phyloP scores from a whole-genome alignment of 2,113 vertebrate genomes.

The Eleginops maclovinus region DNA sequence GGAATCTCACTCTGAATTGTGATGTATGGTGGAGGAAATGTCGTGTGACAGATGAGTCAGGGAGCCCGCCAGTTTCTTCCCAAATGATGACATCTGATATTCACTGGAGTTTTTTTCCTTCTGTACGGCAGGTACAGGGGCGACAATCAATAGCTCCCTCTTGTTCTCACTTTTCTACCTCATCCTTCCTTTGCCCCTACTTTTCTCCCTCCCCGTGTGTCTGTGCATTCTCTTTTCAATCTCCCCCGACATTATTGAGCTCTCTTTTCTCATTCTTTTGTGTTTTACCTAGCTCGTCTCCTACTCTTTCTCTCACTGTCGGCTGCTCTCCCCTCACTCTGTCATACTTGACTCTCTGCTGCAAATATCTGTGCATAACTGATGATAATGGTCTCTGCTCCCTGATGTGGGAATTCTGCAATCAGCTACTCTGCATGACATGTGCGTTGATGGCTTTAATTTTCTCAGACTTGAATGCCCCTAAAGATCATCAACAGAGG shows the following conservation, averaged over 20 bases:
- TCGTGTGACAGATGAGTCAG: slow-evolving; percentile 60
- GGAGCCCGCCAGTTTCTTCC: slow-evolving; percentile 53
- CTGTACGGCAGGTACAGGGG: slow-evolving; percentile 53
- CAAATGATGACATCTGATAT: slow-evolving; percentile 80
- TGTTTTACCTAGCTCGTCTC: slow-evolving; percentile 22
- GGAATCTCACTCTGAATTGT: slow-evolving; percentile 59
- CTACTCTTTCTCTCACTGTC: slow-evolving; percentile 4
- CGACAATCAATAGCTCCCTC: slow-evolving; percentile 61
- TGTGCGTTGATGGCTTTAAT: slow-evolving; percentile 69
- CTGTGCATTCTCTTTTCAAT: slow-evolving; percentile 36
- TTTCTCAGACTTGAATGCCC: slow-evolving; percentile 69
- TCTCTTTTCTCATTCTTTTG: slow-evolving; percentile 17
- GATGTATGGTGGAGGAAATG: slow-evolving; percentile 67
- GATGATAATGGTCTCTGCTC: slow-evolving; percentile 78
- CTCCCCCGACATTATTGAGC: slow-evolving; percentile 17
- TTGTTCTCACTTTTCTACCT: slow-evolving; percentile 29
- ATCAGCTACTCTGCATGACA: slow-evolving; percentile 71
- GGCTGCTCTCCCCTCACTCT: slow-evolving; percentile 33
- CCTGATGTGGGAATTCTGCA: slow-evolving; percentile 76
- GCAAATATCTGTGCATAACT: slow-evolving; percentile 72
- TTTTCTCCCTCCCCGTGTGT: not conserved
- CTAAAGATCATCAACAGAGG: slow-evolving; percentile 62
- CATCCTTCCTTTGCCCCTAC: not conserved
- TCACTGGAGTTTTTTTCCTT: slow-evolving; percentile 52
- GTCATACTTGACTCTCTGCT: slow-evolving; percentile 61